phyloP scores from a whole-genome alignment of 2,888 invertebrate genomes.

The Griposia aprilina region DNA sequence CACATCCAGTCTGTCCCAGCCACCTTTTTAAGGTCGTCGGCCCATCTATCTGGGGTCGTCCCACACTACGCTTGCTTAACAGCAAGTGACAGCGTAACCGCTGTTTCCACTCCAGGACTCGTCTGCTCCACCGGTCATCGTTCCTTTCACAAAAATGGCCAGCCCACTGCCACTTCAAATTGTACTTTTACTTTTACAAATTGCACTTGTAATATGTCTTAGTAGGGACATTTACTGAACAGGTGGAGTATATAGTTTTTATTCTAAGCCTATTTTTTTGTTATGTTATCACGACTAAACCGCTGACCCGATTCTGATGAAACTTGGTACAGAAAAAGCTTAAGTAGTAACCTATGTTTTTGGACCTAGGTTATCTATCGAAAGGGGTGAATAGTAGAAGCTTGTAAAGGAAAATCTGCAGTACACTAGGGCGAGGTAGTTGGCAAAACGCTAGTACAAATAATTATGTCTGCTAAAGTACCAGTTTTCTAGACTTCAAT shows the following conservation, averaged over 20 bases:
- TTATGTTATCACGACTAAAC: background rate
- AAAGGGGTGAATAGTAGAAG: background rate
- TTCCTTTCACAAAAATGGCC: background rate
- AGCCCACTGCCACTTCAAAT: no score
- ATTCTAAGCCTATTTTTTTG: background rate
- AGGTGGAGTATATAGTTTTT: no score
- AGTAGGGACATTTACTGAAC: no score
- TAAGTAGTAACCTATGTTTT: background rate
- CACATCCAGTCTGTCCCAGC: background rate
- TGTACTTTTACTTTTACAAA: no score
- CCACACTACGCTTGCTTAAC: no score
- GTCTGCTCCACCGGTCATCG: background rate
- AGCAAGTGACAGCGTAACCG: no score
- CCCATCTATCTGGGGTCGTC: no score
- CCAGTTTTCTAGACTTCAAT: constrained; percentile 36
- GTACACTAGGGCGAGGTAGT: no score
- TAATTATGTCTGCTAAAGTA: constrained; percentile 1
- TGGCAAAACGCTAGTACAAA: background rate
- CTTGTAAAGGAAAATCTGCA: no score
- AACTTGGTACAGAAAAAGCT: background rate
- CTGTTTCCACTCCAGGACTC: no score
- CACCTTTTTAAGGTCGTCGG: no score
- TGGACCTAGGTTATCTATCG: background rate
- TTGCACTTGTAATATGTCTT: no score
- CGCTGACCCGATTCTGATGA: background rate